Percentiles rank a stretch among this genome's conserved stretches.
These are phyloP conservation scores for Clangula hyemalis DNA, from an alignment of 2,797 vertebrate genomes.

Conservation along the genomic window DNA sequence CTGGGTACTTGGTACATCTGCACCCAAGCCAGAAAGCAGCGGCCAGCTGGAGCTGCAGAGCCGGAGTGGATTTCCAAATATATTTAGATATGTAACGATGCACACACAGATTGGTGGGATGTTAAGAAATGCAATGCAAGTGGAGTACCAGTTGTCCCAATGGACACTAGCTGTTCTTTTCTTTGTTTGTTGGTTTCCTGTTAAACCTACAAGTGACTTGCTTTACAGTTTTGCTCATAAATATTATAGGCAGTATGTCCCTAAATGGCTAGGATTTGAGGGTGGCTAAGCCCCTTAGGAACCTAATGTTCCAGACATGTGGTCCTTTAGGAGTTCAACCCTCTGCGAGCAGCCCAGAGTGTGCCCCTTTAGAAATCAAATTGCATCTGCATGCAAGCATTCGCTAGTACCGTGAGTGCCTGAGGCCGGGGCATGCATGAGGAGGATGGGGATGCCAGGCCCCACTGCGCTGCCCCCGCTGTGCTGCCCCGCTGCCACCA, in stretches of 20 bases:
- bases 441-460: no score
- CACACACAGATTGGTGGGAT: accelerated
- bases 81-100: no score
- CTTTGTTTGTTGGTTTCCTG: neutral
- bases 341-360: neutral
- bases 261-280: neutral
- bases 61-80: neutral
- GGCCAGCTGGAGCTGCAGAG: no score
- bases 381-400: no score
- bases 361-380: neutral
- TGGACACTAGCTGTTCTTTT: neutral
- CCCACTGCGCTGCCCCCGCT: no score
- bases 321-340: neutral
- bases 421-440: no score
- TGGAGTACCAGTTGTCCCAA: neutral
- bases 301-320: neutral
- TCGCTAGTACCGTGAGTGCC: no score
- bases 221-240: neutral
- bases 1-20: neutral
- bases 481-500: no score
- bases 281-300: neutral
- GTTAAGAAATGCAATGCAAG: neutral
- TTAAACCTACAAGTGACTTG: neutral
- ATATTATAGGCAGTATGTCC: neutral
- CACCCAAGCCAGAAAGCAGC: accelerated